These are phyloP conservation scores for Sarcoramphus papa DNA, from an alignment of 2,797 vertebrate genomes.

Conservation along the genomic window DNA sequence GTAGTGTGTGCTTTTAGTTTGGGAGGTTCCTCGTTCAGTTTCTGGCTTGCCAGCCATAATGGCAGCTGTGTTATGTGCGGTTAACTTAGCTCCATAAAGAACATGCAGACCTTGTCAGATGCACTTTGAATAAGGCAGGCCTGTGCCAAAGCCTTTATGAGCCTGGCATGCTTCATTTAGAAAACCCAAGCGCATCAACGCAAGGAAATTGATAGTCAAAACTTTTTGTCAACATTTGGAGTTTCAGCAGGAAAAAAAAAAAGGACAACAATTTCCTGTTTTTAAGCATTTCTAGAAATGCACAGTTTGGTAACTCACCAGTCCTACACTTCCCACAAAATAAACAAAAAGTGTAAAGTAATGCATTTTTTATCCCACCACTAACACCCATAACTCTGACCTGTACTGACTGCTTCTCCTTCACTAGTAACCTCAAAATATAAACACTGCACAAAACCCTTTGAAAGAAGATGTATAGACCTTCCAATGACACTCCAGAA, in stretches of 20 bases:
- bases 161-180: not conserved
- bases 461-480: not conserved
- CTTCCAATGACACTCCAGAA: not conserved
- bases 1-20: not conserved
- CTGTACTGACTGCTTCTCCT: not conserved
- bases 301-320: not conserved
- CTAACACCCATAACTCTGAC: slow-evolving; percentile 7
- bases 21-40: slow-evolving; percentile 11
- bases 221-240: not conserved
- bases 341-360: slow-evolving; percentile 36
- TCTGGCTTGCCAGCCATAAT: slow-evolving; percentile 4
- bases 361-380: slow-evolving; percentile 19
- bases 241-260: not conserved
- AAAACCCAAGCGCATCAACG: not conserved
- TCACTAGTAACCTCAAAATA: slow-evolving; percentile 8
- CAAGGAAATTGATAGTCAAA: not conserved
- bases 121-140: slow-evolving; percentile 5
- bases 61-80: slow-evolving; percentile 28
- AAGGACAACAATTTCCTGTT: slow-evolving; percentile 27
- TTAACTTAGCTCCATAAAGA: slow-evolving; percentile 2
- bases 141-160: not conserved
- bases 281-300: slow-evolving; percentile 56
- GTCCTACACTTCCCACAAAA: slow-evolving; percentile 30
- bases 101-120: not conserved
- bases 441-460: not conserved